These are phyloP conservation scores for Coregonus suidteri DNA, from an alignment of 2,797 vertebrate species.

Conservation along the genomic window DNA sequence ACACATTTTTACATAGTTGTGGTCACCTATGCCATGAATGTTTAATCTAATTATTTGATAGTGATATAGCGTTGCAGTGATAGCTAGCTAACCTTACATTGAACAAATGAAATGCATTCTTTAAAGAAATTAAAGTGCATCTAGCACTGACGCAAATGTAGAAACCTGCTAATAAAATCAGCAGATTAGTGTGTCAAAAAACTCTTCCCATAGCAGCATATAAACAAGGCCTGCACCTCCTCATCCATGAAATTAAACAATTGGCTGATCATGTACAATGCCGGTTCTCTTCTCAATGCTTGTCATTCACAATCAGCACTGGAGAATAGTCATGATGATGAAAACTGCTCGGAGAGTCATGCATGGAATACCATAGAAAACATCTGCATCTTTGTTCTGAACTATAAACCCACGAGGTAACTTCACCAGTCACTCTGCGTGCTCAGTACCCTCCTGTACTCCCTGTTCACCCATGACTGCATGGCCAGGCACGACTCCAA, in stretches of 20 bases:
- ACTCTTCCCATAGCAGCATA: conserved; percentile 15
- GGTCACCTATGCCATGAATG: not conserved
- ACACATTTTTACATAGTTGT: not conserved
- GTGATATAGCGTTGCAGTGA: too few species aligned
- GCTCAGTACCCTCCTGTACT: too few species aligned
- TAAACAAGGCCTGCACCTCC: conserved; percentile 35
- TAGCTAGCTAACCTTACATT: not conserved
- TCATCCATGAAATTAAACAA: conserved; percentile 59
- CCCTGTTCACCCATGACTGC: too few species aligned
- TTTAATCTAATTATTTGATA: not conserved
- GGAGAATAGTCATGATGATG: conserved; percentile 28
- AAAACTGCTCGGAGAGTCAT: conserved; percentile 4
- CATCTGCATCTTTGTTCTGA: not conserved
- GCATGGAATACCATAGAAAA: not conserved
- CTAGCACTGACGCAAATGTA: not conserved
- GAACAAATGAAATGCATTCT: not conserved
- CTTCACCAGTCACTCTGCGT: not conserved
- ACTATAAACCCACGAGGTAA: not conserved
- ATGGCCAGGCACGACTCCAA: too few species aligned
- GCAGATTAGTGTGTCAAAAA: not conserved
- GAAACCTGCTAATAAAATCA: not conserved
- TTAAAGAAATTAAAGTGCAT: not conserved
- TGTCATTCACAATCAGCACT: conserved; percentile 42
- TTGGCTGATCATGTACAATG: conserved; percentile 58
- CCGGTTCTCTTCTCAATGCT: conserved; percentile 36